Evolutionary conservation across 2,888 invertebrate genomes (phyloP).

Genomic region (Drosophila prolongata): DNA sequence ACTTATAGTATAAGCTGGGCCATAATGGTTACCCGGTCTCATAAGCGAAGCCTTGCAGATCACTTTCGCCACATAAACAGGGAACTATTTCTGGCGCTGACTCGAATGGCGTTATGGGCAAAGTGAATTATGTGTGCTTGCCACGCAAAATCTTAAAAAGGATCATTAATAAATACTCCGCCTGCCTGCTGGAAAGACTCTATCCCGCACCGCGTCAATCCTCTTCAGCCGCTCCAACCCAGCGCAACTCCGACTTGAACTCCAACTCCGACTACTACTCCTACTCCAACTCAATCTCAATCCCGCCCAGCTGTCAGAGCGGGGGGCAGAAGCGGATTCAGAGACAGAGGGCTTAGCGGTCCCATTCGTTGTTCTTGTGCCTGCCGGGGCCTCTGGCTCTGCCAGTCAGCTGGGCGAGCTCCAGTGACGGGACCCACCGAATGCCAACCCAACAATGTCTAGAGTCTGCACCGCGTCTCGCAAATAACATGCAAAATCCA

Average conservation of each 20-base stretch:
- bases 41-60: conserved; percentile 4
- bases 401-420: conserved; percentile 63
- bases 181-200: conserved; percentile 30
- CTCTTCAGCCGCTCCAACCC: no score
- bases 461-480: conserved; percentile 59
- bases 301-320: conserved; percentile 36
- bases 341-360: conserved; percentile 60
- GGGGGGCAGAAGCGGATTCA: conserved; percentile 20
- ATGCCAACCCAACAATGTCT: conserved; percentile 46
- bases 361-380: conserved; percentile 40
- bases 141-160: conserved; percentile 82
- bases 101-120: conserved; percentile 73
- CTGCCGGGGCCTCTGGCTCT: conserved; percentile 52
- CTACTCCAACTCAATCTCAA: conserved; percentile 2
- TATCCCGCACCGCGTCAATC: conserved; percentile 1
- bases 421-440: conserved; percentile 35
- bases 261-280: background rate
- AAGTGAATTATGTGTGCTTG: conserved; percentile 82
- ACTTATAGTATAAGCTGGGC: background rate
- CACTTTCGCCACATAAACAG: conserved; percentile 15
- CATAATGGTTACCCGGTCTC: background rate
- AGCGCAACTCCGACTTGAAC: background rate
- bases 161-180: conserved; percentile 82
- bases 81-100: conserved; percentile 18
- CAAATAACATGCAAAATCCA: conserved; percentile 75